phyloP scores from a whole-genome alignment of 2,797 vertebrate genomes.

The Microctenopoma lineatum region DNA sequence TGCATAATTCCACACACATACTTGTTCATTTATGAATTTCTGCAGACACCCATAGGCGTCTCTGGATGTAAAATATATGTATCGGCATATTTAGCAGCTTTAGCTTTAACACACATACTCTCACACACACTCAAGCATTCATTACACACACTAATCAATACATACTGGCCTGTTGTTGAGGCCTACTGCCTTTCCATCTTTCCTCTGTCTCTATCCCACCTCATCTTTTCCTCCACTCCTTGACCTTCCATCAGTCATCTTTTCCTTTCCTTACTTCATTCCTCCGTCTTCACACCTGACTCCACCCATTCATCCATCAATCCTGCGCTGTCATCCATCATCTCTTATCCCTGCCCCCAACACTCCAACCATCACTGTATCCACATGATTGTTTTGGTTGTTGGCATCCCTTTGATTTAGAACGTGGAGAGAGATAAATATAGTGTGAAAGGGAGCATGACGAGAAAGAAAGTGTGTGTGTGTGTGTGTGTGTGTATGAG shows the following conservation, averaged over 20 bases:
- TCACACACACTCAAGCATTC: constrained; percentile 49
- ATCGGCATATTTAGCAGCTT: constrained; percentile 78
- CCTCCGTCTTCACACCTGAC: constrained; percentile 18
- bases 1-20: constrained; percentile 20
- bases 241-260: constrained; percentile 34
- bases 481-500: constrained; percentile 4
- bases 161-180: constrained; percentile 61
- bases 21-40: constrained; percentile 81
- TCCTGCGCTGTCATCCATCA: constrained; percentile 22
- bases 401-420: constrained; percentile 54
- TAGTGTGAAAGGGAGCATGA: constrained; percentile 5
- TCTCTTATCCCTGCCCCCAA: constrained; percentile 12
- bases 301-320: constrained; percentile 25
- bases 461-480: constrained; percentile 16
- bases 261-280: constrained; percentile 7
- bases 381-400: constrained; percentile 45
- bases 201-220: constrained; percentile 19
- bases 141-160: constrained; percentile 81
- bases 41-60: constrained; percentile 81
- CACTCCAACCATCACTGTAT: constrained; percentile 16
- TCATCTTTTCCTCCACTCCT: not conserved
- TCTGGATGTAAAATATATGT: constrained; percentile 78
- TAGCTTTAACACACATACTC: constrained; percentile 52
- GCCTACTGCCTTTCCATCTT: constrained; percentile 53
- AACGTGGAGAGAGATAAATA: constrained; percentile 14